Evolutionary conservation across 2,888 invertebrate genomes (phyloP).

Genomic region (Prosapia bicincta): DNA sequence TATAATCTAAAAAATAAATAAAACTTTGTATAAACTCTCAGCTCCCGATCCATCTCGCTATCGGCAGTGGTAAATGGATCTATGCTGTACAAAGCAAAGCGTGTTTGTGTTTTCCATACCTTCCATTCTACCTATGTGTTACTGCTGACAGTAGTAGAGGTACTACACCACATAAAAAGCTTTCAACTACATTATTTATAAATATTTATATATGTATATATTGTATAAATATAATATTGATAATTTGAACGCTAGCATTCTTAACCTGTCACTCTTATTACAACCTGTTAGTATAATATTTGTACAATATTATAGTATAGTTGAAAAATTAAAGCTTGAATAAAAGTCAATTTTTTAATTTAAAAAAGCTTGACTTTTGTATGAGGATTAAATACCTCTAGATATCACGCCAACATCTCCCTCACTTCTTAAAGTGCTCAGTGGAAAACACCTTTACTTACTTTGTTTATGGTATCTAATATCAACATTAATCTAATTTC

Average conservation of each 20-base stretch:
- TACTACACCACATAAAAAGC: slow-evolving; percentile 30
- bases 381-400: slow-evolving; percentile 34
- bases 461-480: not conserved
- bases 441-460: not conserved
- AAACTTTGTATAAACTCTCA: too few species aligned
- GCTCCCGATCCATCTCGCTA: not conserved
- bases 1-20: too few species aligned
- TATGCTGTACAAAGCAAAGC: slow-evolving; percentile 3
- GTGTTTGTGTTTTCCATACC: not conserved
- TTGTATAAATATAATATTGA: slow-evolving; percentile 41
- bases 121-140: not conserved
- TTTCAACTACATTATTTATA: slow-evolving; percentile 28
- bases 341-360: slow-evolving; percentile 34
- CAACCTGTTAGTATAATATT: slow-evolving; percentile 37
- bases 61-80: slow-evolving; percentile 23
- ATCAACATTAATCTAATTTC: not conserved
- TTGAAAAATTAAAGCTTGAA: slow-evolving; percentile 37
- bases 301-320: slow-evolving; percentile 35
- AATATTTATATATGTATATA: slow-evolving; percentile 31
- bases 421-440: not conserved
- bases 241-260: slow-evolving; percentile 40
- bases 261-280: slow-evolving; percentile 29
- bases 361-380: slow-evolving; percentile 28
- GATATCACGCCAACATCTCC: slow-evolving; percentile 28
- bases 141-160: not conserved